Conservation (phyloP, 1,140 invertebrate species). For the Zaprionus taronus region DNA sequence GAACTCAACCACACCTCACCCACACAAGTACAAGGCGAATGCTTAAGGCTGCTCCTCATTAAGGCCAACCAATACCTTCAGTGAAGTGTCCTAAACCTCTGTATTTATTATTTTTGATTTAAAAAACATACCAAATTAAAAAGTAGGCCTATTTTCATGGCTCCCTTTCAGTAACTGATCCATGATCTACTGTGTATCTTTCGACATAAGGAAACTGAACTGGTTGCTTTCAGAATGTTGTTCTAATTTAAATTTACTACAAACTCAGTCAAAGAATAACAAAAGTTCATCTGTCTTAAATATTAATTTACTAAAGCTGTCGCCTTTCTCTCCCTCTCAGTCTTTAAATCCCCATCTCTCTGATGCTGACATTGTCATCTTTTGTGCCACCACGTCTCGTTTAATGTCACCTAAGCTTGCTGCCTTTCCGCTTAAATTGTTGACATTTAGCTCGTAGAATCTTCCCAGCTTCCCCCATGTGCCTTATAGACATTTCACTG, state of each 20-base stretch:
- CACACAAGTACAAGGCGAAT: not conserved
- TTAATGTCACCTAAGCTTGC: not conserved
- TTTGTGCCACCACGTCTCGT: not conserved
- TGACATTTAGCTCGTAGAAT: not conserved
- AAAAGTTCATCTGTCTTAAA: not conserved
- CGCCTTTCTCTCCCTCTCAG: not conserved
- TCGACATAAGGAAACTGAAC: too few relatives aligned
- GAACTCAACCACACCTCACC: not conserved
- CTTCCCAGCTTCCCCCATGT: not conserved
- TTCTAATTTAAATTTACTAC: too few relatives aligned
- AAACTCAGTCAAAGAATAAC: too few relatives aligned
- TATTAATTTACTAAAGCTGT: not conserved
- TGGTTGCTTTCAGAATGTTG: too few relatives aligned
- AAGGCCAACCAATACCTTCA: too few relatives aligned
- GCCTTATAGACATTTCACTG: conserved; percentile 5
- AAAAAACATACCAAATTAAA: not conserved
- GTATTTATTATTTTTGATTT: not conserved
- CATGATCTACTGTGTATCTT: too few relatives aligned
- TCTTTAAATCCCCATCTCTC: not conserved
- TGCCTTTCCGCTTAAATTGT: not conserved
- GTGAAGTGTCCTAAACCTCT: not conserved
- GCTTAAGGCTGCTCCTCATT: not conserved
- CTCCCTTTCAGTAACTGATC: too few relatives aligned
- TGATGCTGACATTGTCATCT: not conserved
- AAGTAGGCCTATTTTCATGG: too few relatives aligned